phyloP scores from a whole-genome alignment of 2,113 vertebrate species.

The Plecturocebus donacophilus region DNA sequence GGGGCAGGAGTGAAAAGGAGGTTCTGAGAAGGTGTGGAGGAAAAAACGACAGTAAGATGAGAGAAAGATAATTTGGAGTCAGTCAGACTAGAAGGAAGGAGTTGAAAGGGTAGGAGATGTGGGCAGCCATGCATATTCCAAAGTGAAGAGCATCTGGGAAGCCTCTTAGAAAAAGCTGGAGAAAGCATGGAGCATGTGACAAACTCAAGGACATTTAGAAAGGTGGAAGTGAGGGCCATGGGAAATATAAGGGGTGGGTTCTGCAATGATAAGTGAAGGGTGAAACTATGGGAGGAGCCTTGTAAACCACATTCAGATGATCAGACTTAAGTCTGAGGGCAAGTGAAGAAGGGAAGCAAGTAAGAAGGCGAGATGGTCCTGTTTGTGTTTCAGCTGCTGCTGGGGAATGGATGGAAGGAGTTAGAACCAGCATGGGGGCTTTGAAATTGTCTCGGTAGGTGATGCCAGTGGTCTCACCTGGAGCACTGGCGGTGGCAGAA shows the following conservation, averaged over 20 bases:
- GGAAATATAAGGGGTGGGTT: neutral
- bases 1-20: neutral
- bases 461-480: neutral
- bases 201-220: neutral
- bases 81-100: neutral
- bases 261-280: neutral
- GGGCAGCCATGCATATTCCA: neutral
- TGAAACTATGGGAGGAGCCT: neutral
- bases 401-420: neutral
- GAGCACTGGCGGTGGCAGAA: neutral
- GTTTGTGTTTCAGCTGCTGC: neutral
- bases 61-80: neutral
- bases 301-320: neutral
- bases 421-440: neutral
- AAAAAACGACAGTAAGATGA: neutral
- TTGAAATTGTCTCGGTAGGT: neutral
- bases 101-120: accelerated
- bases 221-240: neutral
- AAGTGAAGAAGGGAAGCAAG: neutral
- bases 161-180: neutral
- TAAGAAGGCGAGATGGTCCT: neutral
- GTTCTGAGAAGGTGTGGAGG: neutral
- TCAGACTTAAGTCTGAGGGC: neutral
- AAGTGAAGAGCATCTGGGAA: neutral
- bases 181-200: neutral